phyloP scores from a whole-genome alignment of 2,797 vertebrate species.

The Chaenodraco wilsoni region DNA sequence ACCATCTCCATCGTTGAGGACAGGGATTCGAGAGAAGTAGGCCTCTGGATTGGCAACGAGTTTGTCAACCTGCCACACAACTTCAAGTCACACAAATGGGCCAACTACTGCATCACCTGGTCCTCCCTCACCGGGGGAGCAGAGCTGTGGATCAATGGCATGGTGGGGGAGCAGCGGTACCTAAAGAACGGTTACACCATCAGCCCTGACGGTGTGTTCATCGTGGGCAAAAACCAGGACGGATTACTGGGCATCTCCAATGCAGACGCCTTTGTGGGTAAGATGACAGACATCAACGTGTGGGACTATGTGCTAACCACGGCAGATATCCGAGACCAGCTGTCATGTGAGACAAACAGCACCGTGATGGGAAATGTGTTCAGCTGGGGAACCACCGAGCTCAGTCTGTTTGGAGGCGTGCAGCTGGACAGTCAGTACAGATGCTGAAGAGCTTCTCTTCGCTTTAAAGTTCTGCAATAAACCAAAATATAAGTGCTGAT shows the following conservation, averaged over 20 bases:
- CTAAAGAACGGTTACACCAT: conserved; percentile 75
- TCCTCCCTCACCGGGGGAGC: conserved; percentile 75
- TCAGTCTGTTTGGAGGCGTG: conserved; percentile 84
- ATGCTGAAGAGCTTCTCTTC: conserved; percentile 68
- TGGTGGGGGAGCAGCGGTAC: conserved; percentile 74
- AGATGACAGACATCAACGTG: conserved; percentile 84
- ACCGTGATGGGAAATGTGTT: conserved; percentile 80
- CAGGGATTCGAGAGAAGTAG: conserved; percentile 65
- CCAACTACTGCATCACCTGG: conserved; percentile 88
- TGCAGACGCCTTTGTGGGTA: conserved; percentile 79
- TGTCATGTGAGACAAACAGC: conserved; percentile 76
- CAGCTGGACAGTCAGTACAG: conserved; percentile 83
- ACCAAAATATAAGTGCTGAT: conserved; percentile 32
- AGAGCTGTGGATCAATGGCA: conserved; percentile 85
- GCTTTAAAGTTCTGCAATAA: conserved; percentile 25
- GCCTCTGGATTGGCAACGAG: conserved; percentile 84
- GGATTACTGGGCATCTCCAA: conserved; percentile 84
- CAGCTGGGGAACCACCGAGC: conserved; percentile 85
- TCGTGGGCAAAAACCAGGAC: conserved; percentile 86
- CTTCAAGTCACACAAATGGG: conserved; percentile 75
- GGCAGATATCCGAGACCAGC: conserved; percentile 76
- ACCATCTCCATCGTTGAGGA: conserved; percentile 75
- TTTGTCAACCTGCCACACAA: conserved; percentile 83
- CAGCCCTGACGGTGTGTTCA: conserved; percentile 72
- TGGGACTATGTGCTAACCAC: conserved; percentile 84